phyloP scores from a whole-genome alignment of 2,888 invertebrate genomes.

The Thyatira batis region DNA sequence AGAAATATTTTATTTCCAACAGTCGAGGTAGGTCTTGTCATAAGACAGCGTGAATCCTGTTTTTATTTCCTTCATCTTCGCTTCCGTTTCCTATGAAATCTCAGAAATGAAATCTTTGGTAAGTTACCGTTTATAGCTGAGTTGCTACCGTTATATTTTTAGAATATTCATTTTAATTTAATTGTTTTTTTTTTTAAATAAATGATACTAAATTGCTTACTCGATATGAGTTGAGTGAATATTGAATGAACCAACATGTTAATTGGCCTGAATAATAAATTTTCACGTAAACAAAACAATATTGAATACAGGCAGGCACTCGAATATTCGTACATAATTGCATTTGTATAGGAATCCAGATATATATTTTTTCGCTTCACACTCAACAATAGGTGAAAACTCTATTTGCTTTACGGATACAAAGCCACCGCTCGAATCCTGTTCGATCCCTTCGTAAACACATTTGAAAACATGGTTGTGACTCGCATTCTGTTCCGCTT shows the following conservation, averaged over 20 bases:
- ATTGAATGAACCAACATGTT: too few species aligned
- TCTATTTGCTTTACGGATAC: constrained; percentile 23
- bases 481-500: constrained; percentile 38
- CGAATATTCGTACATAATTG: not conserved
- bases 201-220: too few species aligned
- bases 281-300: not conserved
- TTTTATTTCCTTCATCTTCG: constrained; percentile 13
- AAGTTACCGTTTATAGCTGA: not conserved
- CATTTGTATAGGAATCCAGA: not conserved
- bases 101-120: constrained; percentile 15
- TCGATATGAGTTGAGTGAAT: too few species aligned
- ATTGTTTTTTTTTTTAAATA: too few species aligned
- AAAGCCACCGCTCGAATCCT: constrained; percentile 35
- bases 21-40: constrained; percentile 19
- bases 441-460: constrained; percentile 39
- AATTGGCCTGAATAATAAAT: not conserved
- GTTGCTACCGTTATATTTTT: not conserved
- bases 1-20: constrained; percentile 22
- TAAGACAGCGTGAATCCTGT: constrained; percentile 11
- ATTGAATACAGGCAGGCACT: not conserved
- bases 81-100: constrained; percentile 19
- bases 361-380: constrained; percentile 13
- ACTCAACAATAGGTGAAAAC: constrained; percentile 18
- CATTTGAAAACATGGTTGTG: constrained; percentile 43
- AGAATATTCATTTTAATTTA: not conserved